Conservation (phyloP, 2,797 vertebrate genomes). For the Carduelis carduelis region DNA sequence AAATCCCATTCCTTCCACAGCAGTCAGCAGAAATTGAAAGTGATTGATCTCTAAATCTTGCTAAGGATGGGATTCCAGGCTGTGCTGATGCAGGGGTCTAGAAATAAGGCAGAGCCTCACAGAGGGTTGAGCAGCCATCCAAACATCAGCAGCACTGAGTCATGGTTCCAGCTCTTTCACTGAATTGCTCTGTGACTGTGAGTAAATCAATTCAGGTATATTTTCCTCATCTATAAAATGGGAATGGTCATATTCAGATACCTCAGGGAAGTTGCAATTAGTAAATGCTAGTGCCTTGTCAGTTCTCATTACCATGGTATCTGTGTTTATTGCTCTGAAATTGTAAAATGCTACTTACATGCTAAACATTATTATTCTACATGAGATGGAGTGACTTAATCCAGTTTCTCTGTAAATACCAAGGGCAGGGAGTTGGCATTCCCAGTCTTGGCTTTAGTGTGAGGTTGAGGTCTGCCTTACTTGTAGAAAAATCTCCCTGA, state of each 20-base stretch:
- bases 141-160: background rate
- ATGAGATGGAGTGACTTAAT: background rate
- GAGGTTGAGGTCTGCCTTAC: background rate
- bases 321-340: constrained; percentile 28
- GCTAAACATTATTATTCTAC: background rate
- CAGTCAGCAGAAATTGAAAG: background rate
- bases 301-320: constrained; percentile 11
- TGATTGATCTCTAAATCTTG: background rate
- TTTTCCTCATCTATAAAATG: background rate
- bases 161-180: background rate
- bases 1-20: background rate
- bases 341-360: background rate
- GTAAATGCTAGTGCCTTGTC: constrained; percentile 13
- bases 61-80: background rate
- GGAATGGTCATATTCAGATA: background rate
- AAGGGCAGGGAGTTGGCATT: background rate
- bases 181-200: background rate
- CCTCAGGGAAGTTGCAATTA: background rate
- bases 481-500: background rate
- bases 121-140: background rate
- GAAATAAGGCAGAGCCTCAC: background rate
- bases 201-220: background rate
- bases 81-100: rapidly evolving
- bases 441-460: background rate
- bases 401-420: background rate